A percentile compares a stretch with the other conserved stretches of the same genome.
phyloP scores from a whole-genome alignment of 2,797 vertebrate genomes.

The Pseudochaenichthys georgianus region DNA sequence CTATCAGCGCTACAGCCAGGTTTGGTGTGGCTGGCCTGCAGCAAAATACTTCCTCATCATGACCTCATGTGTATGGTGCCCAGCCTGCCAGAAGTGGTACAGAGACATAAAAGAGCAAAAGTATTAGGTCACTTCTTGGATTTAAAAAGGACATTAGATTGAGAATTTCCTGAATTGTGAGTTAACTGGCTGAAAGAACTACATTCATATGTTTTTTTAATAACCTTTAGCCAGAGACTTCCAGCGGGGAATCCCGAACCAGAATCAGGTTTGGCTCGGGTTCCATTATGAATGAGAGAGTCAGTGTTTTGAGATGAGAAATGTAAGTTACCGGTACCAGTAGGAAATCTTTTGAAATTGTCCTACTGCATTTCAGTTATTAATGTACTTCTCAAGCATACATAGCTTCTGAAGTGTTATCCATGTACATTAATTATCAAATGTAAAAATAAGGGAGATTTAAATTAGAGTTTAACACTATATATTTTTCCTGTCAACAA shows the following conservation, averaged over 20 bases:
- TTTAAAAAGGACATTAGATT: slow-evolving; percentile 37
- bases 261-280: not conserved
- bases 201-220: slow-evolving; percentile 29
- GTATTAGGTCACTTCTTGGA: slow-evolving; percentile 55
- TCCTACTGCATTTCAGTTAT: not conserved
- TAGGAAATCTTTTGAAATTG: not conserved
- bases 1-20: slow-evolving; percentile 57
- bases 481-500: too few relatives aligned
- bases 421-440: not conserved
- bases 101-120: slow-evolving; percentile 49
- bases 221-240: slow-evolving; percentile 23
- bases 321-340: not conserved
- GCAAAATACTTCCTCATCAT: slow-evolving; percentile 48
- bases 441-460: not conserved
- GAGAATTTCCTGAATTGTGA: slow-evolving; percentile 39
- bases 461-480: too few relatives aligned
- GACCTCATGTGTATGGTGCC: slow-evolving; percentile 60
- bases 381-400: not conserved
- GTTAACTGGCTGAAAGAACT: slow-evolving; percentile 32
- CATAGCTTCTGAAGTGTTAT: not conserved
- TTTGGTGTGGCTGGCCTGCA: slow-evolving; percentile 56
- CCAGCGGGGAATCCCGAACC: not conserved
- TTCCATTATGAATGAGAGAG: slow-evolving; percentile 13
- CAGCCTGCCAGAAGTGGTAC: slow-evolving; percentile 28
- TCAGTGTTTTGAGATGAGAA: not conserved